Conservation (phyloP, 2,113 vertebrate genomes). For the Acrocephalus arundinaceus region DNA sequence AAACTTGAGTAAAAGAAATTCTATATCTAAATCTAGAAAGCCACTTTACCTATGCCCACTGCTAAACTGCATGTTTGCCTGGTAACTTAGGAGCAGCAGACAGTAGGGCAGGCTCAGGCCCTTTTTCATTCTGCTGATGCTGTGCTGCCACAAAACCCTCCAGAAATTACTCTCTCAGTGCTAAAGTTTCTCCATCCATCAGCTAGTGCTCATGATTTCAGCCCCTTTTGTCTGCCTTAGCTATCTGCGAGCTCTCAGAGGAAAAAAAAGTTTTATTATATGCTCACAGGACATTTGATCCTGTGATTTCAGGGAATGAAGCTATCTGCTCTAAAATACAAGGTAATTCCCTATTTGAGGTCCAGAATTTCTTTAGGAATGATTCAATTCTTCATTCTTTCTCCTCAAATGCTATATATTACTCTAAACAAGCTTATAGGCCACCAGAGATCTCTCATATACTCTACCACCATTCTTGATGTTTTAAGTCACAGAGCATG, state of each 20-base stretch:
- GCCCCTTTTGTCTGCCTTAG: background rate
- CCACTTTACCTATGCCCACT: background rate
- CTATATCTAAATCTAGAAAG: background rate
- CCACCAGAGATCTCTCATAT: background rate
- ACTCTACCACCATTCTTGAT: background rate
- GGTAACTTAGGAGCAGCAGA: background rate
- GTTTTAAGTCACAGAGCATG: background rate
- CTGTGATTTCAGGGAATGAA: background rate
- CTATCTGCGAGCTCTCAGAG: background rate
- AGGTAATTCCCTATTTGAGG: background rate
- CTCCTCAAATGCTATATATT: background rate
- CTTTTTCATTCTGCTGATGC: background rate
- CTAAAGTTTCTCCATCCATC: background rate
- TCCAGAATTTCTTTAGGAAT: background rate
- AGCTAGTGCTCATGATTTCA: background rate
- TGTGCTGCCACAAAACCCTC: background rate
- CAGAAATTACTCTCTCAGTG: background rate
- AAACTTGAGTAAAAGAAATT: background rate
- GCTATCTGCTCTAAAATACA: background rate
- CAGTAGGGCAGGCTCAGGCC: background rate
- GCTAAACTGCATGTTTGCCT: fast-evolving
- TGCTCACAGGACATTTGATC: background rate
- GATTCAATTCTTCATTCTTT: background rate
- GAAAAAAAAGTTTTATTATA: background rate
- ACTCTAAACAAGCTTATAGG: background rate